Conservation (phyloP, 2,888 invertebrate genomes). For the Ptychoptera albimana region DNA sequence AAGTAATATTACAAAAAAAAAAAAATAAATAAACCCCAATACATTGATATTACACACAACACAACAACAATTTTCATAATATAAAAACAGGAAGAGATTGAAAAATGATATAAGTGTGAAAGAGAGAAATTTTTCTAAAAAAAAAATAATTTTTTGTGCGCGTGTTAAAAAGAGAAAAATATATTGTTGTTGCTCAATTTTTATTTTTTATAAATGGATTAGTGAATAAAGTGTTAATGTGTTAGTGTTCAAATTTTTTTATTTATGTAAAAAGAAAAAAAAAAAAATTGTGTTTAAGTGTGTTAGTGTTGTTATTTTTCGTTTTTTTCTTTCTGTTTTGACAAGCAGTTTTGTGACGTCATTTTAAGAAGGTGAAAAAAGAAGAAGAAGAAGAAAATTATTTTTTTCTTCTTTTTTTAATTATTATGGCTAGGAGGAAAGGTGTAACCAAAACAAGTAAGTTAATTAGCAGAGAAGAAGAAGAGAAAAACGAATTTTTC, state of each 20-base stretch:
- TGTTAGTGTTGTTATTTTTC: not conserved
- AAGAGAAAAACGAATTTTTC: slow-evolving; percentile 1
- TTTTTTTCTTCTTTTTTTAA: not conserved
- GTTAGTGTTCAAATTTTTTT: not conserved
- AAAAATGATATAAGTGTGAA: too few relatives aligned
- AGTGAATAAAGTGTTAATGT: slow-evolving; percentile 2
- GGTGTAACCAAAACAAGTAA: slow-evolving; percentile 11
- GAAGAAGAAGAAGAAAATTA: not conserved
- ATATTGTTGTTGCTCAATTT: slow-evolving; percentile 1
- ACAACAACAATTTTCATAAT: too few relatives aligned
- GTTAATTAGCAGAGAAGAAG: slow-evolving; percentile 3
- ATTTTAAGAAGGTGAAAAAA: not conserved
- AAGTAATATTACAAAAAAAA: too few relatives aligned
- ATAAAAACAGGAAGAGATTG: too few relatives aligned
- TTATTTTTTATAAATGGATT: not conserved
- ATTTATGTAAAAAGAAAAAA: not conserved
- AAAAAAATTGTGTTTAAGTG: not conserved
- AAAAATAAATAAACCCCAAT: too few relatives aligned
- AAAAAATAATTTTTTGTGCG: too few relatives aligned
- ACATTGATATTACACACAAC: too few relatives aligned
- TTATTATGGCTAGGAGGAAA: slow-evolving; percentile 10
- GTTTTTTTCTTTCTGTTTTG: not conserved
- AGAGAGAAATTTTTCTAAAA: too few relatives aligned
- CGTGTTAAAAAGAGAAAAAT: too few relatives aligned
- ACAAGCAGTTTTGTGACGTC: not conserved